Base-by-base conservation (phyloP, 92 coral and sea anemone species). In the Parazoanthus darwini region DNA sequence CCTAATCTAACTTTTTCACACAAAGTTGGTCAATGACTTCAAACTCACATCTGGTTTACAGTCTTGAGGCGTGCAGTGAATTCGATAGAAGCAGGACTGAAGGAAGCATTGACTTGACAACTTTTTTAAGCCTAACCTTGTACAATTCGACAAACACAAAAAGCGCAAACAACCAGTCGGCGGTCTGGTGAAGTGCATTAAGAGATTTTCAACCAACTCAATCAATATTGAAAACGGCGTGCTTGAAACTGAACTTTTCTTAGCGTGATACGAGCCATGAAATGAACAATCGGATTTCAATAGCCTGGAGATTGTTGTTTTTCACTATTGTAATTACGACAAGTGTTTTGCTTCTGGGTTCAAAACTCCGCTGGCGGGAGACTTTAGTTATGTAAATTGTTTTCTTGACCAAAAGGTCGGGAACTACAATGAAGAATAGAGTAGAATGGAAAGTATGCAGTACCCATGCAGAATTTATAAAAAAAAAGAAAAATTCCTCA, bases 201-300 rank as follows among this genome's bases (percentile, higher is more conserved):
- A 44, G 39, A 84, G 44, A 46, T 46, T 25, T 84, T 84, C 68
- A 48, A 26, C 26, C 87, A 29, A 72, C 65, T 26, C 78, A 84
- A 56, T 48, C 25, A 51, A 66, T 5, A n/a, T 66, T 39, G 67
- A 46, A 71, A 35, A 54, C 74, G 18, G 44, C 63, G 65, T 66
- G 67, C 65, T 1, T 14, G 68, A 48, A 26, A 22, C 23, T 83
- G 73, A 23, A 82, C 37, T 9, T 71, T 74, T 39, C 46, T 72
- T 76, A 11, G 65, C 63, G 86, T 82, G 86, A 82, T 63, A 3
- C 76, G 15, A 37, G 15, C 77, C 86, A 16, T 43, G 75, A 84
- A 84, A 58, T 71, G 87, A 84, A 84, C 79, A 84, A 84, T 84
- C 65, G 48, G 8, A 26, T 84, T 83, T 84, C 68, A 48, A 84